phyloP scores from a whole-genome alignment of 2,797 vertebrate species.

The Scolopax rusticola region DNA sequence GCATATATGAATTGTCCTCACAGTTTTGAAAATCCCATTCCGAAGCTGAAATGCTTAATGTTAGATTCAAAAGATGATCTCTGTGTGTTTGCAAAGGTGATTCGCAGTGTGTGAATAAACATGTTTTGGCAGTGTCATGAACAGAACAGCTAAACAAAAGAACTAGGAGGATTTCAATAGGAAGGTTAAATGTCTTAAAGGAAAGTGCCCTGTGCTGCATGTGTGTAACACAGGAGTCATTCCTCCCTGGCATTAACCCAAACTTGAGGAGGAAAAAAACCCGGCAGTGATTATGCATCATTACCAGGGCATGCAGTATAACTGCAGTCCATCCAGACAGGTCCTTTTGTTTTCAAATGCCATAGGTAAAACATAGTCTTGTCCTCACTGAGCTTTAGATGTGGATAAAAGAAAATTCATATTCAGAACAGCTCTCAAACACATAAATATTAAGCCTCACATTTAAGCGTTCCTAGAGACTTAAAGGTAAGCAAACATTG shows the following conservation, averaged over 20 bases:
- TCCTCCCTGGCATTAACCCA: neutral
- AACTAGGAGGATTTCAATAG: neutral
- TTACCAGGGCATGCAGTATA: neutral
- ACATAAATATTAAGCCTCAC: constrained; percentile 12
- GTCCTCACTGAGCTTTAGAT: neutral
- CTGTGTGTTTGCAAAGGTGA: constrained; percentile 37
- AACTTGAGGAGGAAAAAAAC: rapidly evolving
- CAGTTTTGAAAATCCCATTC: constrained; percentile 30
- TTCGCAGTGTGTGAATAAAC: neutral
- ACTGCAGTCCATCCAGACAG: neutral
- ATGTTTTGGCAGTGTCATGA: neutral
- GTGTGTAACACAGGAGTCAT: neutral
- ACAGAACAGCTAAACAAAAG: neutral
- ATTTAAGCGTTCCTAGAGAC: constrained; percentile 2
- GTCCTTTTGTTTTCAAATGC: neutral
- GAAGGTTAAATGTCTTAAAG: neutral
- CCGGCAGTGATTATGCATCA: neutral
- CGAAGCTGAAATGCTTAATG: neutral
- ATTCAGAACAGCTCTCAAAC: neutral
- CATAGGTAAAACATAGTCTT: neutral
- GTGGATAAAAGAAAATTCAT: neutral
- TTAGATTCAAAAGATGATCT: constrained; percentile 2
- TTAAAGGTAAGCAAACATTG: constrained; percentile 27
- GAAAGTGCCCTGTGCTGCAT: neutral
- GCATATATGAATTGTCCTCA: neutral